Base-by-base conservation (phyloP, 1,140 invertebrate species). In the Meloidogyne exigua region DNA sequence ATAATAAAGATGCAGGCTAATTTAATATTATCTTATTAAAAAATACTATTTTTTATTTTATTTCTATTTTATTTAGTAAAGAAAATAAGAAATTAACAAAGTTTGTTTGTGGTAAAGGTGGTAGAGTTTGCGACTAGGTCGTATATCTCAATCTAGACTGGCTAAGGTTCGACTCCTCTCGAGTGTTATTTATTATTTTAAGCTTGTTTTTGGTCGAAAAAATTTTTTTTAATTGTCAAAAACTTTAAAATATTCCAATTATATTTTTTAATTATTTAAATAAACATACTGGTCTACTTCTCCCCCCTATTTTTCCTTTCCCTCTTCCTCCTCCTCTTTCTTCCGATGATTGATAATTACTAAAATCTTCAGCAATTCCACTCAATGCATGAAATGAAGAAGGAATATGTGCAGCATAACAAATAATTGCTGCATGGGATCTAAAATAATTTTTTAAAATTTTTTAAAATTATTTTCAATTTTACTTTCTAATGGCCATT, bases 401-500 rank as follows among this genome's bases (percentile, higher is more conserved):
- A 13, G 77, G 68, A 39, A 76, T 79, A 57, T 72, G 68, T 12
- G 77, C 77, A n/a, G 67, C 75, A 66, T 79, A 79, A 36, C 68
- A 79, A 23, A 79, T 36, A n/a, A 79, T 79, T 11, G 78, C 49
- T 21, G 77, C 77, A 23, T 79, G 57, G 7, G 77, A 65, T 44
- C 72, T 73, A 42, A 18, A 32, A 39, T 13, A 23, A 12, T 13
- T 23, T 69, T 13, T 32, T 1, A 11, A 7, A 70, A 42, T 9
- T 44, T 18, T 26, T 25, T 3, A 10, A 32, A 68, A 42, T 71
- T n/a, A 15, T 26, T 36, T 25, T 25, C 2, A 49, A 63, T 18
- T 32, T 65, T 73, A 64, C 57, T 79, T 70, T 44, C 78, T 64
- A 26, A 79, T 72, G 39, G 68, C 77, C 77, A 79, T 79, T 80